Evolutionary conservation across 2,888 invertebrate genomes (phyloP).

Genomic region (Hecatera dysodea): DNA sequence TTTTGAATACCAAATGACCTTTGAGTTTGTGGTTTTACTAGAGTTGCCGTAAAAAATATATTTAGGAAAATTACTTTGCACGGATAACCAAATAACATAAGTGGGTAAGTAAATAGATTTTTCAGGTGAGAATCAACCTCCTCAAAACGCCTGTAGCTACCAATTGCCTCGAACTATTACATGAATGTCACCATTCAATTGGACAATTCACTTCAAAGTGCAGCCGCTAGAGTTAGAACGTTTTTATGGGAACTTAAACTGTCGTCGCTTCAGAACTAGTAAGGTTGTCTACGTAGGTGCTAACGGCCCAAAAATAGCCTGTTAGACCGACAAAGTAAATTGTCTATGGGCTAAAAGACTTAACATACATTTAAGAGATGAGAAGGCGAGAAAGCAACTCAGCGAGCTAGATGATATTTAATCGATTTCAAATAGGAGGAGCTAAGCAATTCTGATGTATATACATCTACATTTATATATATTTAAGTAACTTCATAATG

Average conservation of each 20-base stretch:
- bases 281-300: conserved; percentile 25
- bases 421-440: too few relatives aligned
- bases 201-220: conserved; percentile 38
- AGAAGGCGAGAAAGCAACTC: too few relatives aligned
- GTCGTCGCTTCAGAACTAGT: conserved; percentile 26
- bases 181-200: conserved; percentile 25
- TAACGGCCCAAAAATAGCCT: conserved; percentile 41
- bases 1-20: too few relatives aligned
- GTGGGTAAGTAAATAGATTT: neutral
- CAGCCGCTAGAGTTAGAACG: conserved; percentile 26
- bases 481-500: too few relatives aligned
- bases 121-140: neutral
- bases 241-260: conserved; percentile 51
- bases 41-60: too few relatives aligned
- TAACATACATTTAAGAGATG: neutral
- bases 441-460: too few relatives aligned
- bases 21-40: too few relatives aligned
- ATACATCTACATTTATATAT: too few relatives aligned
- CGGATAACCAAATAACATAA: too few relatives aligned
- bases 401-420: too few relatives aligned
- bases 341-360: conserved; percentile 24
- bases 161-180: neutral
- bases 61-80: too few relatives aligned
- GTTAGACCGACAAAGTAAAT: conserved; percentile 49
- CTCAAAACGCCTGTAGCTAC: neutral